These are phyloP conservation scores for Colossoma macropomum DNA, from an alignment of 2,113 vertebrate genomes.

Conservation along the genomic window DNA sequence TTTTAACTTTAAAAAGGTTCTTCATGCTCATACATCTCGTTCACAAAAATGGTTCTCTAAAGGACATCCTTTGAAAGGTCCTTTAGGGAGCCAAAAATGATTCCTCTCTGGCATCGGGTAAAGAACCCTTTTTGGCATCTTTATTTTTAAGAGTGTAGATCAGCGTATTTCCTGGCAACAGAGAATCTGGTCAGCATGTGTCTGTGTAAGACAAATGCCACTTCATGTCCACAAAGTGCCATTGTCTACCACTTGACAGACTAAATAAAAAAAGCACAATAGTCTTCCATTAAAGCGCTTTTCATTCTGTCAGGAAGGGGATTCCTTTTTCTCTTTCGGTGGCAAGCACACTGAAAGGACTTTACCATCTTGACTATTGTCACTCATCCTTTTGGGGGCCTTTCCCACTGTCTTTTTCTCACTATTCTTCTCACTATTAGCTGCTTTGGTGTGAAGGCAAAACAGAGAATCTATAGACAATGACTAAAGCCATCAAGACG, in stretches of 20 bases:
- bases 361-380: slow-evolving; percentile 80
- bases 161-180: slow-evolving; percentile 29
- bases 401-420: slow-evolving; percentile 80
- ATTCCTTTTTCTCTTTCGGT: slow-evolving; percentile 73
- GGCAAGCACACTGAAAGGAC: slow-evolving; percentile 80
- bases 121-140: too few relatives aligned
- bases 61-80: too few relatives aligned
- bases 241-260: slow-evolving; percentile 71
- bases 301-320: slow-evolving; percentile 86
- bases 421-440: slow-evolving; percentile 76
- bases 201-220: slow-evolving; percentile 41
- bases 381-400: slow-evolving; percentile 80
- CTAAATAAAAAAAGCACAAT: slow-evolving; percentile 66
- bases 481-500: slow-evolving; percentile 76
- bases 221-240: slow-evolving; percentile 77
- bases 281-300: slow-evolving; percentile 80
- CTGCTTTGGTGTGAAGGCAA: slow-evolving; percentile 80
- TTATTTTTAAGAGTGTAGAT: background rate
- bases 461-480: slow-evolving; percentile 82
- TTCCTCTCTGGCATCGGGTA: background rate
- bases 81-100: background rate
- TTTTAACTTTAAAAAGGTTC: too few relatives aligned
- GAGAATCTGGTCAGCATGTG: slow-evolving; percentile 43
- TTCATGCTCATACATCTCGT: too few relatives aligned
- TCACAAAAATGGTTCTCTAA: too few relatives aligned